A percentile compares a stretch with the other conserved stretches of the same genome.
These are phyloP conservation scores for Presbytis comata DNA, from an alignment of 2,797 vertebrate species.

Conservation along the genomic window DNA sequence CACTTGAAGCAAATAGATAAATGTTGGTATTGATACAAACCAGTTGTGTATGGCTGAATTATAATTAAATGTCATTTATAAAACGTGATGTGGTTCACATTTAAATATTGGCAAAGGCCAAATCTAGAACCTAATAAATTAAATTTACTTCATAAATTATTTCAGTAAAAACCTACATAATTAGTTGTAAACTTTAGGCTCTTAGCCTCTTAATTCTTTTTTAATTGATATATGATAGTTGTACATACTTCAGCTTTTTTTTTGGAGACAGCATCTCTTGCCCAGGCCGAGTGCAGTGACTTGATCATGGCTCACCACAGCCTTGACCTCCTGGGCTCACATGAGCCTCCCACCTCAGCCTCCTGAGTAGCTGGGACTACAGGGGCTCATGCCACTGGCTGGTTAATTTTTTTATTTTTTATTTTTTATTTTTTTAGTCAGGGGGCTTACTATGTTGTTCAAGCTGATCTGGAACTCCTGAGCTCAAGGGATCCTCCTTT, in stretches of 20 bases:
- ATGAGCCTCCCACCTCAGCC: background rate
- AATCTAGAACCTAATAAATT: background rate
- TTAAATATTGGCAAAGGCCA: background rate
- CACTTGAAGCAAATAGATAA: background rate
- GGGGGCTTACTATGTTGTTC: background rate
- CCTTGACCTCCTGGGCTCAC: background rate
- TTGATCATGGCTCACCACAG: background rate
- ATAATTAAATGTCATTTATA: background rate
- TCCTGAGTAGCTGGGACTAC: background rate
- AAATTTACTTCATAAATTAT: background rate
- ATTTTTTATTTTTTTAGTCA: background rate
- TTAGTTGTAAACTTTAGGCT: background rate
- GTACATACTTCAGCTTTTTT: background rate
- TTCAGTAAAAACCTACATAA: background rate
- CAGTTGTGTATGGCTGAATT: background rate
- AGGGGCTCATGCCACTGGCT: background rate
- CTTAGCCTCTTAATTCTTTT: background rate
- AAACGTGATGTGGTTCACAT: background rate
- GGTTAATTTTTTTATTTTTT: background rate
- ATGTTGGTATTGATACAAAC: background rate
- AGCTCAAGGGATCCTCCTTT: background rate
- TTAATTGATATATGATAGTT: background rate
- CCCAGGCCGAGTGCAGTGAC: background rate
- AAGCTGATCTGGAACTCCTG: background rate
- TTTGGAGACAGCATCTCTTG: background rate